Evolutionary conservation across 35 echinoderm and acorn worm species (phyloP).

Genomic region (Ptychodera flava): DNA sequence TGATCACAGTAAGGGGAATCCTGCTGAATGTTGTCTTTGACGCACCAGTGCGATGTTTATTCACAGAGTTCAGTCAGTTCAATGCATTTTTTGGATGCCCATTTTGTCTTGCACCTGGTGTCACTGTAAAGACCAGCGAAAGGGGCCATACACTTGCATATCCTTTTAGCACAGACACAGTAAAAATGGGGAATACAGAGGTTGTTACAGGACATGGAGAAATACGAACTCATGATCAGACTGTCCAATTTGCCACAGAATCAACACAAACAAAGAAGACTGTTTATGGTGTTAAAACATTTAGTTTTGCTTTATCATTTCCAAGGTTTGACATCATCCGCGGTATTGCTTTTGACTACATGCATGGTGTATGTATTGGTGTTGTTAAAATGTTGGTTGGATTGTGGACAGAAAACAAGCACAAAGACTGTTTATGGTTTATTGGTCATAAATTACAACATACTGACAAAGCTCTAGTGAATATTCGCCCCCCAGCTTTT

Average conservation of each 20-base stretch:
- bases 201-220: slow-evolving; percentile 17
- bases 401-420: background rate
- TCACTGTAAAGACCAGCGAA: background rate
- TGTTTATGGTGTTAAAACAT: background rate
- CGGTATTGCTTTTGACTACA: background rate
- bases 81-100: slow-evolving; percentile 15
- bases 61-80: slow-evolving; percentile 21
- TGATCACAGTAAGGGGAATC: too few species aligned
- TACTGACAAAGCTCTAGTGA: background rate
- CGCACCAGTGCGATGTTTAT: slow-evolving; percentile 12
- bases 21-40: slow-evolving; percentile 15
- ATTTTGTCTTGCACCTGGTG: background rate
- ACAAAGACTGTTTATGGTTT: background rate
- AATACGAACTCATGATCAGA: background rate
- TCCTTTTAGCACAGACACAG: background rate
- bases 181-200: too few species aligned
- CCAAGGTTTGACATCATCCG: slow-evolving; percentile 9
- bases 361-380: slow-evolving; percentile 3
- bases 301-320: background rate
- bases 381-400: background rate
- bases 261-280: background rate
- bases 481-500: background rate
- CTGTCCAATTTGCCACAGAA: background rate
- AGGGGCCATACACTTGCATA: slow-evolving; percentile 4
- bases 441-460: background rate